Conservation (phyloP, 1,140 invertebrate genomes). For the Drosophila tristis region DNA sequence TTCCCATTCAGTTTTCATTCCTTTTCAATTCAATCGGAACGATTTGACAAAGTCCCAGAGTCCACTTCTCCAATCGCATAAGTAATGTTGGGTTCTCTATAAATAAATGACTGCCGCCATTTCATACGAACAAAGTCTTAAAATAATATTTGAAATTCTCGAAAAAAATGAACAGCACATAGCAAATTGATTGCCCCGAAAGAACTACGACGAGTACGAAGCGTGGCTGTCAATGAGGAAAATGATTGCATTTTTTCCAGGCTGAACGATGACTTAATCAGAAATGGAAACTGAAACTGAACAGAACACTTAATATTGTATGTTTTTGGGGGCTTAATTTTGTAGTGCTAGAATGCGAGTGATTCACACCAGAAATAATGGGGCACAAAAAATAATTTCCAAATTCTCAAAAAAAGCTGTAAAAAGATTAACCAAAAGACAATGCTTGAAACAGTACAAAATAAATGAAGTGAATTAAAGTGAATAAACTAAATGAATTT, state of each 20-base stretch:
- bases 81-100: conserved; percentile 30
- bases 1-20: conserved; percentile 4
- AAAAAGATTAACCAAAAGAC: too few relatives aligned
- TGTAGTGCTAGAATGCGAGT: too few relatives aligned
- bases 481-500: too few relatives aligned
- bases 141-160: conserved; percentile 52
- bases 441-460: too few relatives aligned
- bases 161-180: conserved; percentile 53
- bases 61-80: conserved; percentile 26
- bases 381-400: too few relatives aligned
- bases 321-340: not conserved
- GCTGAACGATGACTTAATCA: conserved; percentile 25
- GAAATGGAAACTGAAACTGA: conserved; percentile 1
- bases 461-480: too few relatives aligned
- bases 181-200: conserved; percentile 23
- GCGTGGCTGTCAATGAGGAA: conserved; percentile 32
- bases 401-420: too few relatives aligned
- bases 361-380: too few relatives aligned
- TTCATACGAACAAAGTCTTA: conserved; percentile 7
- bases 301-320: conserved; percentile 2
- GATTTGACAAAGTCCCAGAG: conserved; percentile 58
- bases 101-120: conserved; percentile 53
- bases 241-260: conserved; percentile 4
- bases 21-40: conserved; percentile 23
- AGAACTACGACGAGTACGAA: conserved; percentile 11